Evolutionary conservation across 1,140 invertebrate species (phyloP), one percentile per base, ranked within the genome.

Genomic region (Ostrea edulis): DNA sequence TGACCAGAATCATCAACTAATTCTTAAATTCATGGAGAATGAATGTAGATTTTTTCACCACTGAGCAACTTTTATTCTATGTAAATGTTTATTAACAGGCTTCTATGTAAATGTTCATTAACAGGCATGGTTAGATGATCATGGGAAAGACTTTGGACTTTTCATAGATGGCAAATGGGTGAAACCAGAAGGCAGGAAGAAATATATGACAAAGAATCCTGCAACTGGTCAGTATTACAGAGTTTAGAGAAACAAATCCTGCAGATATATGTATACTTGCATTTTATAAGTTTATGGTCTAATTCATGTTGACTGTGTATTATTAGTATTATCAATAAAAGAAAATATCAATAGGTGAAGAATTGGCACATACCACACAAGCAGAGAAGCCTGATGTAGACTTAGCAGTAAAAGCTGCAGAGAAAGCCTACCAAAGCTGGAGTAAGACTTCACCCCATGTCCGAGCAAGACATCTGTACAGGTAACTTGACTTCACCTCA

Each of bases 381-480:
- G 94, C 93, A 82, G 90, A 91, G n/a, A 85, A 93, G 83, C 91
- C 92, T 83, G 93, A 94, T 93, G 92, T 95, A 29, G 92, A 95
- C 62, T 58, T 91, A 82, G 95, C 94, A 85, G 94, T 95, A 2
- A 90, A 88, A n/a, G 92, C 95, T 81, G 93, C 95, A 7, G 92
- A 90, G 53, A 92, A 92, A 83, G 95, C 95, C 17, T 94, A 93
- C 86, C 87, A 93, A 52, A 86, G 92, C 8, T 96, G 95, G 95
- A 94, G 93, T 81, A 91, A 93, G 62, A 90, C 94, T 17, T 87
- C 93, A 53, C 93, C 93, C 35, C 94, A 95, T 93, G 93, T 92
- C 55, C 91, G 95, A 88, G 95, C 95, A 25, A 92, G 94, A 65
- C 91, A 95, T 90, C 86, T 96, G 5, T 96, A 96, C 92, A 95